phyloP scores from a whole-genome alignment of 2,113 vertebrate genomes.

The Ellobius talpinus region DNA sequence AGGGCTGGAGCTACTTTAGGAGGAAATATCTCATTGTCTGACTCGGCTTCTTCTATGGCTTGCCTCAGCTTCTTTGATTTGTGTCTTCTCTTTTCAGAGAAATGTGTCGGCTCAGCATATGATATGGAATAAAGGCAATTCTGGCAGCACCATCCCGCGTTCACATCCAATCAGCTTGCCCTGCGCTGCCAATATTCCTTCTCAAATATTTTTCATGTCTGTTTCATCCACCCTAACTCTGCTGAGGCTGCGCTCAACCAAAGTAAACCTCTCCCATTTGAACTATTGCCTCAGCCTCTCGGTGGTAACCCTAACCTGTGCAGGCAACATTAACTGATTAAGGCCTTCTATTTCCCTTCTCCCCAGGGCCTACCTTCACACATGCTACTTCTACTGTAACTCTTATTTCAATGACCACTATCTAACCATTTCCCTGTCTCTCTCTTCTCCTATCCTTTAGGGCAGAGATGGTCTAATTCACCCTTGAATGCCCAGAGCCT shows the following conservation, averaged over 20 bases:
- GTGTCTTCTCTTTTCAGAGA: not conserved
- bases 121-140: not conserved
- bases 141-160: not conserved
- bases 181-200: not conserved
- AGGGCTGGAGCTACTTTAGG: not conserved
- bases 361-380: not conserved
- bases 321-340: not conserved
- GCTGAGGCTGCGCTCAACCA: not conserved
- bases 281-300: not conserved
- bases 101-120: not conserved
- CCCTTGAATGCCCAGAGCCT: not conserved
- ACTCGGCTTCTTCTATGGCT: not conserved
- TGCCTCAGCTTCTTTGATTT: not conserved
- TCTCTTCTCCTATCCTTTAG: not conserved
- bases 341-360: constrained; percentile 14
- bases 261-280: not conserved
- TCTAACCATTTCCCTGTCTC: not conserved
- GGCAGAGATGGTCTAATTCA: not conserved
- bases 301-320: not conserved
- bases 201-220: constrained; percentile 35
- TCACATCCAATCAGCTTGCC: not conserved
- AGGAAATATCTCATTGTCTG: not conserved
- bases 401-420: constrained; percentile 38
- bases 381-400: not conserved
- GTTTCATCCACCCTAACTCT: not conserved